Conservation (phyloP, 1,140 invertebrate species). For the Platorchestia sp. region DNA sequence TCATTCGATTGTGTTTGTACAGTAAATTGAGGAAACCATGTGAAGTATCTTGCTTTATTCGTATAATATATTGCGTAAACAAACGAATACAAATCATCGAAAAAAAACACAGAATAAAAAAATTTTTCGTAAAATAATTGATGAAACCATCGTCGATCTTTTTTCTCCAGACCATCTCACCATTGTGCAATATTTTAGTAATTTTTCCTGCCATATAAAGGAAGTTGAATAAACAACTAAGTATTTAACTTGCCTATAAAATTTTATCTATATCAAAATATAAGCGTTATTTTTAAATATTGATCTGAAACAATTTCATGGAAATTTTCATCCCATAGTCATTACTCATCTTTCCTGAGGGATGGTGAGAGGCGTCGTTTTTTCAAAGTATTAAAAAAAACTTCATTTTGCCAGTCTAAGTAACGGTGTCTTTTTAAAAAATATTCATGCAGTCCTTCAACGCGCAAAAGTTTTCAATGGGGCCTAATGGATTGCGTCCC, state of each 20-base stretch:
- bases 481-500: neutral
- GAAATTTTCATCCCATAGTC: neutral
- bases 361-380: neutral
- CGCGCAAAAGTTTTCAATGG: neutral
- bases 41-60: no score
- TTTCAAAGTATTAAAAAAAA: neutral
- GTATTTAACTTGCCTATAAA: neutral
- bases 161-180: no score
- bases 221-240: no score
- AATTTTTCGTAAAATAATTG: no score
- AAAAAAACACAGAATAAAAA: no score
- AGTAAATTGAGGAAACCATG: no score
- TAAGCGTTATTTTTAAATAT: neutral
- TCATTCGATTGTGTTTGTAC: no score
- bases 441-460: neutral
- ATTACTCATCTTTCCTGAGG: neutral
- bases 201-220: no score
- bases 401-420: neutral
- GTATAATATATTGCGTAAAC: no score
- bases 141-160: no score
- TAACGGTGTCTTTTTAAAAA: neutral
- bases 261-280: neutral
- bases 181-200: no score
- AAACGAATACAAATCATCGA: no score
- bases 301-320: neutral